Base-by-base conservation (phyloP, 2,113 vertebrate genomes). In the Nothoprocta pentlandii region DNA sequence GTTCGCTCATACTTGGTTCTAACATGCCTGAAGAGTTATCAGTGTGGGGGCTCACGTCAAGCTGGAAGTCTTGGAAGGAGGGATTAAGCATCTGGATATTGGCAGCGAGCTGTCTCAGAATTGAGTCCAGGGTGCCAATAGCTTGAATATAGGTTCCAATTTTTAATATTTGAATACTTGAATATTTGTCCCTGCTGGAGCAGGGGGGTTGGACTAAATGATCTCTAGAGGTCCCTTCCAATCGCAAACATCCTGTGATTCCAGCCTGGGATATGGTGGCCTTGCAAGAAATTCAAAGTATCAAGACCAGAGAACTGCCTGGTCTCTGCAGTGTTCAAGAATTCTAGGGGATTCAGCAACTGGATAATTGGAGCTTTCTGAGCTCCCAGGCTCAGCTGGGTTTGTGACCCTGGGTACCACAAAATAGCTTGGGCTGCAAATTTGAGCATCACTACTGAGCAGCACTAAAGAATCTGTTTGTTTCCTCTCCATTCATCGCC, bases 81-180 rank as follows among this genome's bases (percentile, higher is more conserved):
- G 19, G 3, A 61, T 61, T 71, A 61, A 61, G 9, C 6, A 28
- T 32, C 25, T 54, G 10, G 6, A 16, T 47, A 42, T 63, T 70
- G 22, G 9, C 4, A 21, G 46, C 5, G 1, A 10, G 5, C 28
- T 21, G 12, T 30, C 21, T 34, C 22, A 49, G 25, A 89, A 75
- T 23, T 67, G 44, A 82, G 75, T 4, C 5, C 1, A 6, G 4
- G 0, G 39, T 11, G 3, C 9, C 36, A 63, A 15, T 36, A 56
- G 17, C 36, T 85, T 49, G 42, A 30, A 30, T 63, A 51, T 54
- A 51, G 54, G 54, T 30, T 56, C 54, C 28, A 17, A 49, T 49
- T 49, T 49, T 49, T 49, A 49, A 49, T 49, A 22, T 49, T 49
- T 49, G 49, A 49, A 49, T 22, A 49, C 49, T 22, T 49, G 49